Conservation (phyloP, 2,797 vertebrate genomes). For the Urosaurus nigricauda region DNA sequence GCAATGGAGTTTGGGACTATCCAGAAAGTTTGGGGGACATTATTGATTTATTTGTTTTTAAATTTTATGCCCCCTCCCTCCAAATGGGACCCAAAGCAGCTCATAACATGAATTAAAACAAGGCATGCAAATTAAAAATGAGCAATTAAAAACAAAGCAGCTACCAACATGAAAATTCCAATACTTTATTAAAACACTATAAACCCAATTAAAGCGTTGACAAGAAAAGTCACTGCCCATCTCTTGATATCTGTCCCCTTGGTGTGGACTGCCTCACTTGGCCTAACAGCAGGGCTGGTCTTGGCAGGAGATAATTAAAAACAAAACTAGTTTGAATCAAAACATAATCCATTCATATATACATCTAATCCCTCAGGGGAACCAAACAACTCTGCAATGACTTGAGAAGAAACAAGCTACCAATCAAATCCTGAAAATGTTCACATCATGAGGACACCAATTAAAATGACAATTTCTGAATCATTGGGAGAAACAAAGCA, state of each 20-base stretch:
- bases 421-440: slow-evolving; percentile 31
- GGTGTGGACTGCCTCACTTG: not conserved
- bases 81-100: not conserved
- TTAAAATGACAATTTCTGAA: slow-evolving; percentile 35
- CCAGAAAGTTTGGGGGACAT: not conserved
- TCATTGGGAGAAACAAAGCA: slow-evolving; percentile 26
- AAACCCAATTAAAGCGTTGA: not conserved
- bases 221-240: not conserved
- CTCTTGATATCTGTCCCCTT: not conserved
- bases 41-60: not conserved
- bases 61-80: not conserved
- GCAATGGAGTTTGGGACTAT: rapidly evolving
- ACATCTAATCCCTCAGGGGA: slow-evolving; percentile 5
- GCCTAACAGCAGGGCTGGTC: not conserved
- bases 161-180: too few relatives aligned
- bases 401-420: slow-evolving; percentile 29
- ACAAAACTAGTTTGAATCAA: slow-evolving; percentile 19
- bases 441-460: slow-evolving; percentile 25
- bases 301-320: slow-evolving; percentile 17
- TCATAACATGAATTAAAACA: not conserved
- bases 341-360: slow-evolving; percentile 32
- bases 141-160: not conserved
- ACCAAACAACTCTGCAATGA: slow-evolving; percentile 3
- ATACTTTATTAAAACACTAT: too few relatives aligned
- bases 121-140: not conserved